Conservation (phyloP, 64 coral and sea anemone genomes). For the Montipora capricornis region DNA sequence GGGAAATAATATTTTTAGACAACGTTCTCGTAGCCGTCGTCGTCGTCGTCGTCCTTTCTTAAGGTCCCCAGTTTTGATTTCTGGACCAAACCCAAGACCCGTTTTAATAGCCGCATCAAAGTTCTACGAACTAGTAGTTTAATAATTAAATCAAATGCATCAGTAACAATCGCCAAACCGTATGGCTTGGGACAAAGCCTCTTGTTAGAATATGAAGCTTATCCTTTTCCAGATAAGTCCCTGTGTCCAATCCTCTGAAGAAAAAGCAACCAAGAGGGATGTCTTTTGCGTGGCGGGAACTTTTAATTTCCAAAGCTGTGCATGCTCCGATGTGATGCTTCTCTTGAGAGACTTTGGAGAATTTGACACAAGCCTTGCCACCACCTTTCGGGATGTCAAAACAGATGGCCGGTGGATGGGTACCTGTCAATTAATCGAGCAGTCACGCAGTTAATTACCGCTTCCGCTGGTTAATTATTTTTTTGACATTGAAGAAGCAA, state of each 20-base stretch:
- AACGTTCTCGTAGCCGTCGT: too few relatives aligned
- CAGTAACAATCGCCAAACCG: not conserved
- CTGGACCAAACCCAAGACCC: too few relatives aligned
- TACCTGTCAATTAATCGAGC: conserved; percentile 13
- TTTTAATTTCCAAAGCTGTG: conserved; percentile 12
- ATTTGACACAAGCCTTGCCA: conserved; percentile 45
- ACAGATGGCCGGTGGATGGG: conserved; percentile 41
- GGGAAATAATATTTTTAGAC: too few relatives aligned
- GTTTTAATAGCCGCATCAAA: too few relatives aligned
- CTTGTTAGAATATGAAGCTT: not conserved
- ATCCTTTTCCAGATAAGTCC: not conserved
- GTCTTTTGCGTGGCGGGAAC: not conserved
- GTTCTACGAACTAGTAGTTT: too few relatives aligned
- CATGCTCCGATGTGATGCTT: conserved; percentile 45
- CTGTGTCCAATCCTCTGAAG: not conserved
- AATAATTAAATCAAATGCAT: too few relatives aligned
- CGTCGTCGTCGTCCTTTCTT: too few relatives aligned
- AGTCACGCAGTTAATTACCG: not conserved
- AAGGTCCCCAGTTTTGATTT: too few relatives aligned
- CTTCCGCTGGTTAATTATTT: not conserved
- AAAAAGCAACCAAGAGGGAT: conserved; percentile 55
- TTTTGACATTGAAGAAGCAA: too few relatives aligned
- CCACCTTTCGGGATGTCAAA: conserved; percentile 7
- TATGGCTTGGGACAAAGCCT: not conserved
- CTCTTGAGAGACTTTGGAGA: conserved; percentile 16